Evolutionary conservation across 2,888 invertebrate species (phyloP).

Genomic region (Parelbella ahira): DNA sequence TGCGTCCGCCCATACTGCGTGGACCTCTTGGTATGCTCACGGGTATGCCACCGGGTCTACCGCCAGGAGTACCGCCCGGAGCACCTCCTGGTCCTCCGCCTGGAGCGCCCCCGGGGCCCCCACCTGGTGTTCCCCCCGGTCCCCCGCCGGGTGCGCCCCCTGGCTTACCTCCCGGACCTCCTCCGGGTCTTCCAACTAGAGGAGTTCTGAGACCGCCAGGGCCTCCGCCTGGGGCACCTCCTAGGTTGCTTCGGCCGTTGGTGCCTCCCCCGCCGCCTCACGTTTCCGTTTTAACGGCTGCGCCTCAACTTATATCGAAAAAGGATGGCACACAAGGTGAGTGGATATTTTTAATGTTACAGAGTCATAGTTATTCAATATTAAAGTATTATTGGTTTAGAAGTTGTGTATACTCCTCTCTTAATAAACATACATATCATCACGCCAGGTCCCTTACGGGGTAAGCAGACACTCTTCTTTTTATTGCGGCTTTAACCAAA

Average conservation of each 20-base stretch:
- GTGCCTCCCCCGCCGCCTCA: slow-evolving; percentile 78
- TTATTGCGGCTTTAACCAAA: no score
- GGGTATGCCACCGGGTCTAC: slow-evolving; percentile 35
- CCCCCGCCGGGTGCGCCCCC: slow-evolving; percentile 28
- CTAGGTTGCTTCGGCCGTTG: slow-evolving; percentile 80
- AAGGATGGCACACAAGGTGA: slow-evolving; percentile 82
- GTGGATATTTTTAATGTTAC: slow-evolving; percentile 9
- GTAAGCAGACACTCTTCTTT: no score
- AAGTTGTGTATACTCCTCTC: no score
- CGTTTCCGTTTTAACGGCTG: slow-evolving; percentile 89
- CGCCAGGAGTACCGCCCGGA: slow-evolving; percentile 47
- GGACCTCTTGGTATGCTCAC: slow-evolving; percentile 36
- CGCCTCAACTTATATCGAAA: slow-evolving; percentile 89
- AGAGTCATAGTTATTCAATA: no score
- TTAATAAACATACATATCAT: no score
- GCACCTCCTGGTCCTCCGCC: slow-evolving; percentile 36
- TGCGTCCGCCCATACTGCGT: slow-evolving; percentile 59
- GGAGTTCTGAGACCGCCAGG: slow-evolving; percentile 78
- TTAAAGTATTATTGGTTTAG: no score
- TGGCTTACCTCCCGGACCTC: slow-evolving; percentile 32
- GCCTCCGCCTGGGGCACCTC: slow-evolving; percentile 84
- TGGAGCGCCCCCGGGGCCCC: slow-evolving; percentile 31
- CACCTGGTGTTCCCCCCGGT: slow-evolving; percentile 80
- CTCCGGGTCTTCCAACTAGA: slow-evolving; percentile 76
- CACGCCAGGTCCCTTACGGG: no score